Conservation (phyloP, 2,113 vertebrate species). For the Suncus etruscus region DNA sequence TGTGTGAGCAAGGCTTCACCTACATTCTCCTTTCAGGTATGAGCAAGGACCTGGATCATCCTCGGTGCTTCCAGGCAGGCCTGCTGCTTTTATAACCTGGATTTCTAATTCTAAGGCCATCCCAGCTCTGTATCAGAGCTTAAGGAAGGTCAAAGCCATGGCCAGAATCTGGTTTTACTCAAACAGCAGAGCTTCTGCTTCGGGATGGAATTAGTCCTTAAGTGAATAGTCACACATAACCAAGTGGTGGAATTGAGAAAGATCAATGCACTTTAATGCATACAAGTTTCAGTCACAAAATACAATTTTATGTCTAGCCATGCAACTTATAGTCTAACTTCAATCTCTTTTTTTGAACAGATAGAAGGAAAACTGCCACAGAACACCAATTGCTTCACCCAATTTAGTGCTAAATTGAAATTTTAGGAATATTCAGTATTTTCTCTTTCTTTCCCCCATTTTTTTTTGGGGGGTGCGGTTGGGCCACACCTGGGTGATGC, state of each 20-base stretch:
- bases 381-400: not conserved
- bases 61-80: not conserved
- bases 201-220: not conserved
- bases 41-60: not conserved
- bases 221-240: not conserved
- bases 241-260: conserved; percentile 45
- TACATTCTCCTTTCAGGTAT: not conserved
- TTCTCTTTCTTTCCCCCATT: not conserved
- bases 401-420: conserved; percentile 29
- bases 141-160: not conserved
- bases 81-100: not conserved
- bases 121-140: not conserved
- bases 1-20: not conserved
- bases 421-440: conserved; percentile 11
- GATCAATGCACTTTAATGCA: not conserved
- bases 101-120: not conserved
- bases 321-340: conserved; percentile 60
- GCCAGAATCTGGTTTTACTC: not conserved
- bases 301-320: conserved; percentile 49
- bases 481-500: no score
- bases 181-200: not conserved
- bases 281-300: conserved; percentile 59
- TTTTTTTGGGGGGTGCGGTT: not conserved
- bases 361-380: not conserved
- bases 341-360: not conserved